Evolutionary conservation across 92 coral and sea anemone species (phyloP), one percentile per base, ranked within the genome.

Genomic region (Epizoanthus fatuus): DNA sequence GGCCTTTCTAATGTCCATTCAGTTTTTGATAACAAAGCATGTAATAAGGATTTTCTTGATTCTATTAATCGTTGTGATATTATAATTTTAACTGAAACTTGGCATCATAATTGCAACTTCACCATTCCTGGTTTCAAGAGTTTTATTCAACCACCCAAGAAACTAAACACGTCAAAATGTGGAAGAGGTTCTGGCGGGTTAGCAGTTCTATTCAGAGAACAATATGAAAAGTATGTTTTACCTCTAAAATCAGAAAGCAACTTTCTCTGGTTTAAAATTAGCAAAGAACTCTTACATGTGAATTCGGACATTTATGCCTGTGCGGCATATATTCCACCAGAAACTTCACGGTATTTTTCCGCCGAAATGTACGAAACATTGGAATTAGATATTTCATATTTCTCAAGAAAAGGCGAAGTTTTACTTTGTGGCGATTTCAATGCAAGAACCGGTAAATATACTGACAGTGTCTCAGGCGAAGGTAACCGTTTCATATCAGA

Each of bases 61-160:
- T 42, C 75, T 20, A 42, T 69, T 69, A 42, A 42, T 16, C 47
- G 32, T 69, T 69, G 75, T 69, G 75, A 69, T 16, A 69, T 69
- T 44, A 52, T 69, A 69, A 42, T 69, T 49, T 20, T 69, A 69
- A 69, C 75, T 16, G 75, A 69, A 42, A 69, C 75, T 69, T 69
- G 75, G 75, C 75, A 42, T 14, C 56, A 69, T 19, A 42, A 42
- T 69, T 69, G 56, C 56, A 55, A 69, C 38, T 69, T 69, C 75
- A 69, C 32, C 7, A 69, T 69, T 69, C 75, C 57, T 1, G 75
- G 75, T 14, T 69, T 69, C 47, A 69, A 42, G 14, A 69, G 75
- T 69, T 69, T 69, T 42, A 69, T 42, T 69, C 75, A 69, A n/a
- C 57, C 75, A 15, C 56, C 75, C 15, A 69, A 69, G 47, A 69